Evolutionary conservation across 2,888 invertebrate species (phyloP).

Genomic region (Petrolisthes manimaculis): DNA sequence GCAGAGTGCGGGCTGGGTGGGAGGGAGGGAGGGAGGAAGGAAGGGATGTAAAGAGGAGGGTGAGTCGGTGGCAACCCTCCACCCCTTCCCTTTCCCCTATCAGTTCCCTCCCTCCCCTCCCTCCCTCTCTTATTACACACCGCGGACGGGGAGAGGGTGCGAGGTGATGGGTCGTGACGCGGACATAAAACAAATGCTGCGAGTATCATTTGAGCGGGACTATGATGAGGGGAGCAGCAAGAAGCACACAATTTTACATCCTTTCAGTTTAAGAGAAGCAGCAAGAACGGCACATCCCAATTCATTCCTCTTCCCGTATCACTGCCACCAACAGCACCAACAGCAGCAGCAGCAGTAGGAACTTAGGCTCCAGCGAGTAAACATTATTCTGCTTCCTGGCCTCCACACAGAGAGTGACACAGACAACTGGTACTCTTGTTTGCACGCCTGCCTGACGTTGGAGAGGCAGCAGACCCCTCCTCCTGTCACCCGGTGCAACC

Average conservation of each 20-base stretch:
- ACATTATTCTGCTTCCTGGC: background rate
- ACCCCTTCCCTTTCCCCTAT: background rate
- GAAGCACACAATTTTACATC: no score
- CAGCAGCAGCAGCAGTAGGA: background rate
- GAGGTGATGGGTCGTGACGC: no score
- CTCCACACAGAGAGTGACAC: background rate
- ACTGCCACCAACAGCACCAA: background rate
- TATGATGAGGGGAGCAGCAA: no score
- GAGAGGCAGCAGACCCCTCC: background rate
- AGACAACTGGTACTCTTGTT: background rate
- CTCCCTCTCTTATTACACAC: background rate
- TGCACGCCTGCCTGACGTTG: background rate
- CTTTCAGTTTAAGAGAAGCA: no score
- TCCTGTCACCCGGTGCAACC: background rate
- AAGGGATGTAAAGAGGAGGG: no score
- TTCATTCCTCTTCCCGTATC: background rate
- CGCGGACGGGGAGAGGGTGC: no score
- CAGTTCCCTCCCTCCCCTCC: background rate
- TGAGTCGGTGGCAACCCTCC: background rate
- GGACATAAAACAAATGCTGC: no score
- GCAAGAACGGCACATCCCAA: no score
- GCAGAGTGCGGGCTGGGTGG: no score
- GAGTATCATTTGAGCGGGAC: no score
- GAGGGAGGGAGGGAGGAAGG: no score
- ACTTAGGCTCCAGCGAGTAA: background rate